Base-by-base conservation (phyloP, 2,797 vertebrate species). In the Catamblyrhynchus diadema region DNA sequence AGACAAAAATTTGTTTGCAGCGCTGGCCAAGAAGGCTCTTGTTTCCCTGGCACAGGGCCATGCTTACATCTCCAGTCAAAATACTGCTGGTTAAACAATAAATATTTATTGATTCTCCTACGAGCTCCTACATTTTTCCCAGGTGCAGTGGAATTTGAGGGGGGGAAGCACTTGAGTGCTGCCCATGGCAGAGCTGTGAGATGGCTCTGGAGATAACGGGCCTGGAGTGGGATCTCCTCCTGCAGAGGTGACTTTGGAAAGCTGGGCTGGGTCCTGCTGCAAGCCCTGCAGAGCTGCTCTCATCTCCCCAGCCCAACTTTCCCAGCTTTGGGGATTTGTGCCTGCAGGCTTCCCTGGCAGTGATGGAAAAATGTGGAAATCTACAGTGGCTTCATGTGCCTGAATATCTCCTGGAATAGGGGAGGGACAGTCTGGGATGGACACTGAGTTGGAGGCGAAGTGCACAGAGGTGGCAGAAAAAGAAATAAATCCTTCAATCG, bases 41-140 rank as follows among this genome's bases (percentile, higher is more conserved):
- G n/a, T 92, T 94, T 94, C 80, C 9, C 32, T 97, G 96, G 95
- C 95, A 3, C 28, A 0, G 35, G 67, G 94, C 97, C 95, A 94
- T 97, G 97, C 95, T 98, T 97, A 97, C 93, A 96, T 96, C 93
- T 86, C 88, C 70, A 84, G 88, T 97, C 87, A 94, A 95, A 96
- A 97, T 96, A 95, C 90, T 96, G 86, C 95, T 96, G 90, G 93
- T 90, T 51, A 85, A 95, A 95, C 96, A 94, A 92, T 97, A 98
- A 97, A 97, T 97, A 97, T 97, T 98, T 97, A 97, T 97, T 97
- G 97, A 97, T 97, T 95, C 90, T 93, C 69, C 83, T 90, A 30
- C 50, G 35, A 88, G 90, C 77, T 96, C 87, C 86, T 79, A 81
- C 94, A 70, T 96, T 90, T 96, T 96, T 96, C 86, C 95, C 96